These are phyloP conservation scores for Leptodactylus fuscus DNA, from an alignment of 2,113 vertebrate species.

Conservation along the genomic window DNA sequence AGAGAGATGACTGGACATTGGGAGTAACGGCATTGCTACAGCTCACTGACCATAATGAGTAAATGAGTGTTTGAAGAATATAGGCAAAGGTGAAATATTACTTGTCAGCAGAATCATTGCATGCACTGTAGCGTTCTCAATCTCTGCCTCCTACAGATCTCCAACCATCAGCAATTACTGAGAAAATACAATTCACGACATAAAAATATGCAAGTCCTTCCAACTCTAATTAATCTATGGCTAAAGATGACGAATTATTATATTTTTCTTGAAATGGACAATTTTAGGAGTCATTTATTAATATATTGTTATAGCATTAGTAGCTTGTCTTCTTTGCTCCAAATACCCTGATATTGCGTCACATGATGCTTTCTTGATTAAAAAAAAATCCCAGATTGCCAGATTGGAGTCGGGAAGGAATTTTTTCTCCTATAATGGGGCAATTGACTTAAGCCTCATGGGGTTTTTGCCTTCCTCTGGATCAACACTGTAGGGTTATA, in stretches of 20 bases:
- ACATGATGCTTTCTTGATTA: neutral
- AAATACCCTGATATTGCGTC: too few relatives aligned
- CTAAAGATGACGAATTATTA: too few relatives aligned
- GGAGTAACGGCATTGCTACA: neutral
- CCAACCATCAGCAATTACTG: neutral
- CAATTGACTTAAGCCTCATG: too few relatives aligned
- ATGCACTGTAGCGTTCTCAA: neutral
- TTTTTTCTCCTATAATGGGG: too few relatives aligned
- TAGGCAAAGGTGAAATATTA: conserved; percentile 21
- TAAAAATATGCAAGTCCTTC: neutral
- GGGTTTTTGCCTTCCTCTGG: too few relatives aligned
- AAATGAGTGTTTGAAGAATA: neutral
- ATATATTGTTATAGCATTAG: neutral
- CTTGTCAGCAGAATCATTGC: conserved; percentile 15
- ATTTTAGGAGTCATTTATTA: neutral
- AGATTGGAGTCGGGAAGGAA: too few relatives aligned
- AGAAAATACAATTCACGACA: neutral
- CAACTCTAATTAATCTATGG: neutral
- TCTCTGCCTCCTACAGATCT: neutral
- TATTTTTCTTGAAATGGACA: too few relatives aligned
- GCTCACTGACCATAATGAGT: conserved; percentile 19
- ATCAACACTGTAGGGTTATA: too few relatives aligned
- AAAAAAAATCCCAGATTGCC: too few relatives aligned
- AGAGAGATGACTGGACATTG: neutral
- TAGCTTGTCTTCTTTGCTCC: too few relatives aligned